Base-by-base conservation (phyloP, 2,888 invertebrate species). In the Nomada fucata region DNA sequence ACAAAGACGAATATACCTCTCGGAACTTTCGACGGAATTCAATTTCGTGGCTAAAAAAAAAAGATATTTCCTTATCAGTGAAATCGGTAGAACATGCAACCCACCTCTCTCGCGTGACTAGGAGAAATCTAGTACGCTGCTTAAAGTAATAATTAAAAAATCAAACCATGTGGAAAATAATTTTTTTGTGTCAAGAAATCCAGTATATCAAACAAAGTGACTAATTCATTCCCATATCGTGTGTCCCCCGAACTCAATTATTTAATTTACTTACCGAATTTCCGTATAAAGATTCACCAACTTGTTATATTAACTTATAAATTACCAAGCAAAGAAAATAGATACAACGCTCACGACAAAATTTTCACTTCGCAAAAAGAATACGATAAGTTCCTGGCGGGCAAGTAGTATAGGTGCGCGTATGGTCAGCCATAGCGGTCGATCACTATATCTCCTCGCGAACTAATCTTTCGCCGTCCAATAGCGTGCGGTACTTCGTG, bases 321-420 rank as follows among this genome's bases (percentile, higher is more conserved):
- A 60, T 36, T 7, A 36, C 20, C 10, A 23, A 15, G 5, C 13
- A 47, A 29, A 26, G 5, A 15, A 61, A 44, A 2, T 20, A 20
- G 20, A 11, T n/a, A 42, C 36, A 9, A 55, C 7, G 2, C 52
- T 26, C 36, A 13, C 42, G 61, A 50, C 50, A 4, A 23, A 13
- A 26, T 23, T 18, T 20, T 50, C 59, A 50, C 2, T 20, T 60
- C 42, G 2, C 18, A 26, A 60, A 13, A 52, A 69, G 70, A n/a
- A 57, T 20, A 13, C 15, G 0, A 47, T 29, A 11, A 36, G 20
- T 36, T 13, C 50, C 20, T 53, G 26, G 23, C 63, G 36, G 29
- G 60, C 36, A 47, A 83, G 84, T 84, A 73, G 81, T 84, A 81
- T 3, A 23, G 53, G 42, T 26, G 26, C 26, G 44, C 69, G 63